Conservation (phyloP, 2,888 invertebrate genomes). For the Lasioglossum figueresi region DNA sequence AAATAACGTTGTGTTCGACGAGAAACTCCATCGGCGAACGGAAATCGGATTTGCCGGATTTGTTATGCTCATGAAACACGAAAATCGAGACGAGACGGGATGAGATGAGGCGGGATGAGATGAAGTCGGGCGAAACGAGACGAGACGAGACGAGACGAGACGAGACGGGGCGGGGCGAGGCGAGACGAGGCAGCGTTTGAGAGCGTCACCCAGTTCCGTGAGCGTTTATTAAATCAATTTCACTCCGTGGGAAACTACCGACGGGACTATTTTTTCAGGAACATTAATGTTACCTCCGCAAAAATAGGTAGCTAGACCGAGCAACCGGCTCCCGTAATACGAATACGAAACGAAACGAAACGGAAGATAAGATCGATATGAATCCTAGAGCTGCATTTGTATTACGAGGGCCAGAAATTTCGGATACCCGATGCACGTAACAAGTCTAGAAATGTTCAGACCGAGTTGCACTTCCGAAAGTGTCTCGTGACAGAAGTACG, state of each 20-base stretch:
- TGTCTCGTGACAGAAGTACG: not conserved
- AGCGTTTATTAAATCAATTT: constrained; percentile 54
- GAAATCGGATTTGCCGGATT: constrained; percentile 60
- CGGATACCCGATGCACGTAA: not conserved
- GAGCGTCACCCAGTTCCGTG: constrained; percentile 35
- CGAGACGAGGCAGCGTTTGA: not conserved
- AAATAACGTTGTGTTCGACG: constrained; percentile 42
- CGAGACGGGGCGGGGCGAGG: not conserved
- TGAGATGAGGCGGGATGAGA: not conserved
- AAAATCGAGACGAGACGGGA: constrained; percentile 51
- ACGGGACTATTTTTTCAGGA: constrained; percentile 37
- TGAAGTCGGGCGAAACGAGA: not conserved
- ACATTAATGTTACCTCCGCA: constrained; percentile 42
- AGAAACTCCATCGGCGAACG: constrained; percentile 32
- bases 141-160: not conserved
- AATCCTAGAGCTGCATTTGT: not conserved
- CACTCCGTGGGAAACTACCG: constrained; percentile 38
- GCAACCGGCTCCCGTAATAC: constrained; percentile 35
- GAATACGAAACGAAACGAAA: constrained; percentile 6
- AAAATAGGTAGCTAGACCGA: constrained; percentile 22
- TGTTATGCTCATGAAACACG: constrained; percentile 59
- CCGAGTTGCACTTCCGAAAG: not conserved
- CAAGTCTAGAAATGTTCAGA: not conserved
- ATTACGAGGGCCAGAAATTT: not conserved
- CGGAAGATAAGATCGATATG: not conserved